Percentiles rank a stretch among this genome's conserved stretches.
Evolutionary conservation across 1,140 invertebrate species (phyloP).

Genomic region (Conopomorpha cramerella): DNA sequence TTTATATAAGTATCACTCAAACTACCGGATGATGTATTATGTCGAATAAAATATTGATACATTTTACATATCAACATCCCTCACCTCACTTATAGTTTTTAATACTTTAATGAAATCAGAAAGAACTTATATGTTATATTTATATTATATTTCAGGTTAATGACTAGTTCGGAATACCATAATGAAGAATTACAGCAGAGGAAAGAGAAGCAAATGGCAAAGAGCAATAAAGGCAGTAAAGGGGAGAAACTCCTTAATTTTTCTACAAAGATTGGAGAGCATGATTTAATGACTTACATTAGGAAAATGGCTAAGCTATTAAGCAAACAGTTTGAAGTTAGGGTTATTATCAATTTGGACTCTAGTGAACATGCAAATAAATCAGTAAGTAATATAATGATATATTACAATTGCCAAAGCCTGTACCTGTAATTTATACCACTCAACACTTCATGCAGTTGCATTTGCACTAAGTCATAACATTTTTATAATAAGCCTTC

Average conservation of each 20-base stretch:
- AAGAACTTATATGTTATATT: constrained; percentile 9
- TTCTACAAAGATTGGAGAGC: constrained; percentile 63
- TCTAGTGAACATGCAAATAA: too few relatives aligned
- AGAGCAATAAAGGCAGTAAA: constrained; percentile 41
- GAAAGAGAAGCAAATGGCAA: constrained; percentile 31
- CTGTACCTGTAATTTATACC: too few relatives aligned
- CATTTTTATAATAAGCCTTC: too few relatives aligned
- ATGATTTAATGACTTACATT: constrained; percentile 66
- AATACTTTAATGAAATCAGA: constrained; percentile 22
- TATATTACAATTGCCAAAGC: too few relatives aligned
- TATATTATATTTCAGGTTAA: constrained; percentile 28
- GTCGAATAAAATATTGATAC: too few relatives aligned
- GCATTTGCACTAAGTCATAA: too few relatives aligned
- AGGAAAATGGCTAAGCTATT: constrained; percentile 69
- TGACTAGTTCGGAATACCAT: constrained; percentile 47
- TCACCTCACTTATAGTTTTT: constrained; percentile 18
- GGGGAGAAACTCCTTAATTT: constrained; percentile 65
- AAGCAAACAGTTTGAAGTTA: constrained; percentile 64
- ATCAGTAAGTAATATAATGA: too few relatives aligned
- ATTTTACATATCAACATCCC: constrained; percentile 4
- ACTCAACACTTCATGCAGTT: too few relatives aligned
- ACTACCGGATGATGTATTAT: too few relatives aligned
- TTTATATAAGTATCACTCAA: too few relatives aligned
- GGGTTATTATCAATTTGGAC: constrained; percentile 64
- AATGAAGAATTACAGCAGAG: constrained; percentile 43